Base-by-base conservation (phyloP, 1,140 invertebrate genomes). In the Sesamia nonagrioides region DNA sequence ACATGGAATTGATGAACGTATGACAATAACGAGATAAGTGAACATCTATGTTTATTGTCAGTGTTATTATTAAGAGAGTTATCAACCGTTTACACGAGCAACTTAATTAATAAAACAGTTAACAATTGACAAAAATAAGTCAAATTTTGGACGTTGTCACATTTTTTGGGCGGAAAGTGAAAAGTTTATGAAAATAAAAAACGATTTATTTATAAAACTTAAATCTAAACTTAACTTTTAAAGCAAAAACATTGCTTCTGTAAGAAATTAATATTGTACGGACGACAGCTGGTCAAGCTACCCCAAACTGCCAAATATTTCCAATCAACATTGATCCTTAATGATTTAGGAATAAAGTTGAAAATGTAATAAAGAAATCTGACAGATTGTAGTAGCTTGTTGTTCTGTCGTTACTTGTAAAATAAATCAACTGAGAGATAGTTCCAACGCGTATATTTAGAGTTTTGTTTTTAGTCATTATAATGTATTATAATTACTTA, bases 1-100 rank as follows among this genome's bases (percentile, higher is more conserved):
- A 35, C 33, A 48, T 58, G 77, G 77, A 78, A 78, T 73, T 78
- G 77, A 72, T 72, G 40, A 72, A 63, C 48, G 54, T 71, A 42
- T 77, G 66, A 80, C 71, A 63, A 66, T 72, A 72, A 75, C 73
- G 6, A 75, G 9, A 33, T 50, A 45, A 33, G 45, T 2, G 15
- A 75, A 61, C 73, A 75, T 50, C 73, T 58, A 73, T 45, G 71
- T 45, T 75, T 37, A 61, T 75, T 63, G 73, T 75, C 73, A 50
- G 18, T 58, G 9, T 8, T 58, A 60, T 45, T 27, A 33, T 60
- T 71, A 71, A 71, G 71, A n/a, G 18, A 74, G 54, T 77, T 0
- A n/a, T n/a, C n/a, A 48, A 11, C 2, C 48, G 42, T 17, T 15
- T 71, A 27, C 35, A 33, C 5, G 5, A 6, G 18, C 66, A 68